Conservation (phyloP, 2,888 invertebrate genomes). For the Xiphydria camelus region DNA sequence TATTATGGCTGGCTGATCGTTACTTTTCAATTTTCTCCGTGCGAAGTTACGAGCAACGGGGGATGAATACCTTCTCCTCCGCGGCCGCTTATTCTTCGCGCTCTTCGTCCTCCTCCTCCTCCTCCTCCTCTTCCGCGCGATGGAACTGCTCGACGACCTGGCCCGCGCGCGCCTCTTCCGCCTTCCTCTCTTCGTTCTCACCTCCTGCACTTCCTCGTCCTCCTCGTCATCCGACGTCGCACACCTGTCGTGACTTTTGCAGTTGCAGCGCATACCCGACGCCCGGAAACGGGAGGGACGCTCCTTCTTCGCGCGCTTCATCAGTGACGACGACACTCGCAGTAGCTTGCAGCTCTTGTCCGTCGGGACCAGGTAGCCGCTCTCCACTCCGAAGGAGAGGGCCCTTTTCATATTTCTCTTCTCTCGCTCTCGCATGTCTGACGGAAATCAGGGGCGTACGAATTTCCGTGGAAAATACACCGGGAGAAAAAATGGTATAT, state of each 20-base stretch:
- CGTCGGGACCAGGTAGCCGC: conserved; percentile 35
- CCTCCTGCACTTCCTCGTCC: conserved; percentile 23
- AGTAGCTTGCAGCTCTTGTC: conserved; percentile 30
- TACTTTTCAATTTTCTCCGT: too few relatives aligned
- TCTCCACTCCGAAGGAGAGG: conserved; percentile 37
- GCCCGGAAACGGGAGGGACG: too few relatives aligned
- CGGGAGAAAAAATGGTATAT: too few relatives aligned
- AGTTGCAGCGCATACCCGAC: conserved; percentile 1
- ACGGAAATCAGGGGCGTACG: neutral
- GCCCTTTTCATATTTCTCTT: conserved; percentile 35
- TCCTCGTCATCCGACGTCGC: conserved; percentile 13
- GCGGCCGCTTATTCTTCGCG: conserved; percentile 1
- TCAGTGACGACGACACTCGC: conserved; percentile 36
- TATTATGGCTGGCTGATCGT: too few relatives aligned
- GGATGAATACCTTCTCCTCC: conserved; percentile 14
- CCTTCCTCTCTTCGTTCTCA: conserved; percentile 6
- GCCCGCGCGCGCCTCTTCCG: too few relatives aligned
- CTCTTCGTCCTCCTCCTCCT: conserved; percentile 18
- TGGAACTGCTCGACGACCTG: too few relatives aligned
- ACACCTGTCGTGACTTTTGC: conserved; percentile 3
- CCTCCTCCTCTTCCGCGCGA: too few relatives aligned
- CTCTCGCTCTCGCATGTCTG: conserved; percentile 14
- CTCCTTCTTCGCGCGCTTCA: too few relatives aligned
- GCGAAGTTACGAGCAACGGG: too few relatives aligned
- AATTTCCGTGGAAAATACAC: too few relatives aligned